Conservation (phyloP, 2,888 invertebrate species). For the Chymomyza amoena region DNA sequence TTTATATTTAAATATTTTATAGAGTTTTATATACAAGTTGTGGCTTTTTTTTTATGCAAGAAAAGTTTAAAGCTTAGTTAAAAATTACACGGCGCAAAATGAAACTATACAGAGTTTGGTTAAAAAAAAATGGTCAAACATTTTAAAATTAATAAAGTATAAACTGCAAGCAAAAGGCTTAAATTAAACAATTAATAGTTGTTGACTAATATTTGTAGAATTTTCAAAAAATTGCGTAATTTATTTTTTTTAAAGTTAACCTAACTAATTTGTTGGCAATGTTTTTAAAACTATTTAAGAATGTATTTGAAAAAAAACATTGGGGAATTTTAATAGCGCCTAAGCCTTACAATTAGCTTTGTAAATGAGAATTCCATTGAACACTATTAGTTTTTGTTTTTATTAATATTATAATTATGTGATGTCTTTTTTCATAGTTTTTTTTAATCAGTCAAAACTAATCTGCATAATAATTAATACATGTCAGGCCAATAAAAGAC, state of each 20-base stretch:
- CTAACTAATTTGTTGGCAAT: not conserved
- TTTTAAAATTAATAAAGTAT: too few relatives aligned
- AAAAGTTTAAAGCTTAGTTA: not conserved
- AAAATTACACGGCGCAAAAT: not conserved
- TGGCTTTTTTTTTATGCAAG: constrained; percentile 15
- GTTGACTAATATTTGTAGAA: not conserved
- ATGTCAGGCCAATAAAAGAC: not conserved
- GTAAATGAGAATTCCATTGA: constrained; percentile 8
- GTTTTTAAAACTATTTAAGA: not conserved
- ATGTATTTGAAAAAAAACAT: not conserved
- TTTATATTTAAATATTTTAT: constrained; percentile 22
- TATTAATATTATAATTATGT: not conserved
- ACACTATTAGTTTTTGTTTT: constrained; percentile 3
- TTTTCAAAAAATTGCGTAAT: too few relatives aligned
- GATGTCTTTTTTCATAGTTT: constrained; percentile 21
- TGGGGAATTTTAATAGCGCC: not conserved
- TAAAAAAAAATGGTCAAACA: not conserved
- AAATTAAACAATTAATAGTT: not conserved
- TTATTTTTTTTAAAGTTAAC: constrained; percentile 7
- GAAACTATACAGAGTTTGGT: not conserved
- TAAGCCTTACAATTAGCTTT: not conserved
- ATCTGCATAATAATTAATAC: not conserved
- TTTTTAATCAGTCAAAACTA: constrained; percentile 39
- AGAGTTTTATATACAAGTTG: constrained; percentile 28
- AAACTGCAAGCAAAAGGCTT: too few relatives aligned